A percentile compares a stretch with the other conserved stretches of the same genome.
Evolutionary conservation across 2,113 vertebrate genomes (phyloP).

Genomic region (Canis aureus): DNA sequence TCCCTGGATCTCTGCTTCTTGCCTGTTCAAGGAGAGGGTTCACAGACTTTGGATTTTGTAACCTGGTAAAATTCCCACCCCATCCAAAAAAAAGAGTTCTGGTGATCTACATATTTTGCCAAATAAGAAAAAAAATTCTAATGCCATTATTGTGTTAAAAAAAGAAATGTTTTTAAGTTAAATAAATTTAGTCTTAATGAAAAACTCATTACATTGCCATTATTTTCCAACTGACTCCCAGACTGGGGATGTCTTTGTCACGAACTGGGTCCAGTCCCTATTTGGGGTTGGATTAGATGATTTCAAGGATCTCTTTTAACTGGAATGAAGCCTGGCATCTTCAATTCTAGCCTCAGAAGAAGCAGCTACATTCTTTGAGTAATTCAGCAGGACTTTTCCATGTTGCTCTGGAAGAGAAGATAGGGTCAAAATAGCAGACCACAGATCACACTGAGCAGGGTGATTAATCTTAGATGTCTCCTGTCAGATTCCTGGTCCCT

Average conservation of each 20-base stretch:
- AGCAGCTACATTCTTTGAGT: not conserved
- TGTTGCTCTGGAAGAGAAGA: not conserved
- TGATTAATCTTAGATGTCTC: not conserved
- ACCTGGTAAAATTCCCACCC: not conserved
- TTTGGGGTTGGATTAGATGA: not conserved
- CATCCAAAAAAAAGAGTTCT: not conserved
- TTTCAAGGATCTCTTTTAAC: not conserved
- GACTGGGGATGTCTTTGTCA: not conserved
- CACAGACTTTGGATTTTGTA: not conserved
- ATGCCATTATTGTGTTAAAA: not conserved
- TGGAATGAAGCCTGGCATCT: not conserved
- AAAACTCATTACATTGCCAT: not conserved
- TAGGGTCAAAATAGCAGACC: not conserved
- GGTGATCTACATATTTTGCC: not conserved
- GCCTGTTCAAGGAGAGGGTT: not conserved
- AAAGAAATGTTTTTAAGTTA: not conserved
- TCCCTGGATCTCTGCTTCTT: not conserved
- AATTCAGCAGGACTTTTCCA: not conserved
- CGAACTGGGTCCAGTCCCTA: not conserved
- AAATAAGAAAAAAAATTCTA: slow-evolving; percentile 24
- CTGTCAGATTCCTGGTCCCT: not conserved
- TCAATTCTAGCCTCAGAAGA: not conserved
- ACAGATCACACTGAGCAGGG: not conserved
- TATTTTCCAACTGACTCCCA: not conserved
- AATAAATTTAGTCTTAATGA: not conserved